Evolutionary conservation across 1,140 invertebrate genomes (phyloP), one percentile per base, ranked within the genome.

Genomic region (Triops cancriformis): DNA sequence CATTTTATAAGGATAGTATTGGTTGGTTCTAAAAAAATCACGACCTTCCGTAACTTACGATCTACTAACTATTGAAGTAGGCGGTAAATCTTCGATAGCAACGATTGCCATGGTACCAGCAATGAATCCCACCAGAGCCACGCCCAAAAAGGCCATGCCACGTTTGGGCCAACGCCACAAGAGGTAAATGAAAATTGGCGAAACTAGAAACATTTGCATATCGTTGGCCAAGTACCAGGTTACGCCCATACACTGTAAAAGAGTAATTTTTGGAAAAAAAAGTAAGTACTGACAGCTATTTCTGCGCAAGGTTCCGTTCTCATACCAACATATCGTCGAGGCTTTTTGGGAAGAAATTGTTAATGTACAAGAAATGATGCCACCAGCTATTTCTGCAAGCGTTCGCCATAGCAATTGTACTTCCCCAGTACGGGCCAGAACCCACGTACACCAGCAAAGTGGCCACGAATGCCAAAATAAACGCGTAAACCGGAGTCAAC

Each of bases 181-280:
- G n/a, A 82, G 80, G 82, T 90, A 91, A 75, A 94, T 88, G 80
- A 96, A 87, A 26, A 93, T 84, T 0, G 93, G 91, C 26, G 92
- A 90, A 1, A 93, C 82, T 7, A 90, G 81, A 81, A 90, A 94
- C 81, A 91, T 92, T 84, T 94, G 92, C 88, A 92, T 93, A 82
- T 95, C 93, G 77, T 89, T 89, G 18, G 92, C 89, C 72, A 95
- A 81, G 81, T 93, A 94, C 93, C 93, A 95, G 27, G 90, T 90
- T 90, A 92, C 93, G 6, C 88, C 88, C 84, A 93, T 86, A 80
- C 93, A 94, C 93, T 94, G 0, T 31, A 51, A 51, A 41, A 42
- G 0, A 26, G n/a, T n/a, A n/a, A n/a, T n/a, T n/a, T n/a, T n/a
- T n/a, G 73, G 64, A 7, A 27, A 51, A 28, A 42, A 31, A 18